Base-by-base conservation (phyloP, 2,888 invertebrate genomes). In the Microctonus aethiopoides region DNA sequence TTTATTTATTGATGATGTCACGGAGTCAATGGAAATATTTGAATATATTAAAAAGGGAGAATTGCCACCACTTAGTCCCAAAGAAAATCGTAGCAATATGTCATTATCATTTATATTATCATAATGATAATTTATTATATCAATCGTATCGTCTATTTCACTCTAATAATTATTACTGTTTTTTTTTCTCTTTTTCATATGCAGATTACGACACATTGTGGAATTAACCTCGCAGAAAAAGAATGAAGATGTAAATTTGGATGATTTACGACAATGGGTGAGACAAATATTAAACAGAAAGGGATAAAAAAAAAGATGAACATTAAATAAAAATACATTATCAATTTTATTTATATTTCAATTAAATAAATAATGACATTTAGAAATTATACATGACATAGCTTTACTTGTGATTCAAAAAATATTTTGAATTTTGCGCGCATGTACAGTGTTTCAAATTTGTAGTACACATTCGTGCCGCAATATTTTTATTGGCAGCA, bases 1-100 rank as follows among this genome's bases (percentile, higher is more conserved):
- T 0, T 83, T 94, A 6, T 22, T 9, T 20, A 87, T 89, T 13
- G 74, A 79, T 0, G 76, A 81, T 0, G 83, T 92, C 7, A 84
- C 92, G 1, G 77, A 87, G 7, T 87, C 56, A 46, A 71, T 54
- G 13, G 32, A 80, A 78, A 71, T 81, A 13, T 81, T 74, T 59
- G 74, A 78, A n/a, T 70, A 59, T 5, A 74, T 74, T 51, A 77
- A 78, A 61, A 39, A 34, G 13, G 77, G 73, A 10, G 66, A 34
- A 13, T 46, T 79, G 36, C 80, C 80, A 4, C 1, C 71, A 9
- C 60, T 69, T 10, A 6, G 74, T 36, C 60, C 74, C 22, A 72
- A 73, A 29, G 54, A 68, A 32, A 60, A 72, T 10, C 70, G 68
- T 5, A 71, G 72, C 54, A 65, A 67, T 11, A 67, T 65, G 77